These are phyloP conservation scores for Acanthopagrus latus DNA, from an alignment of 2,797 vertebrate species.

Conservation along the genomic window DNA sequence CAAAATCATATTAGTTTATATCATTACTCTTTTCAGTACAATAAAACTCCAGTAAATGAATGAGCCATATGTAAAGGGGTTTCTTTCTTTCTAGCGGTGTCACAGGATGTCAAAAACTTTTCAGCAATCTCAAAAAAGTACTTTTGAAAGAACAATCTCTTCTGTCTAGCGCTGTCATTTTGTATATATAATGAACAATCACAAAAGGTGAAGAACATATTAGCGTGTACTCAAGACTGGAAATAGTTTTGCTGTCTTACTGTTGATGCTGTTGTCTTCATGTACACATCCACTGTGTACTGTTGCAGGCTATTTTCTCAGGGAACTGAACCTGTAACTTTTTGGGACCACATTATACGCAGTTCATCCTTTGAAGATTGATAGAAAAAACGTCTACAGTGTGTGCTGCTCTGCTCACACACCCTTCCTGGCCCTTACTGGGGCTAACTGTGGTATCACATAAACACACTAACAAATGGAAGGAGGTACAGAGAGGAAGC, in stretches of 20 bases:
- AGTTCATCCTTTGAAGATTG: background rate
- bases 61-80: background rate
- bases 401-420: background rate
- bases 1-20: too few species aligned
- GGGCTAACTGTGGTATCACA: conserved; percentile 3
- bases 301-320: background rate
- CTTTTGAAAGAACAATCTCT: background rate
- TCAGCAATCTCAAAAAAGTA: background rate
- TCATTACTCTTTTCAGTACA: too few species aligned
- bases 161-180: background rate
- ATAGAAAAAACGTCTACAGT: background rate
- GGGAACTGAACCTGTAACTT: background rate
- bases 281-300: too few species aligned
- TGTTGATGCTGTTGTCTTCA: too few species aligned
- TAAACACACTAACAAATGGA: conserved; percentile 33
- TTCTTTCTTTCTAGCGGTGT: background rate
- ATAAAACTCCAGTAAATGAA: too few species aligned
- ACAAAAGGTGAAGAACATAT: background rate
- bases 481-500: conserved; percentile 29
- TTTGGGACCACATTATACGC: background rate
- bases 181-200: background rate
- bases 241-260: too few species aligned
- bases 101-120: background rate
- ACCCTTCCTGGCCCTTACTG: background rate
- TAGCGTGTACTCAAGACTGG: too few species aligned